These are phyloP conservation scores for Sporophila hypoxantha DNA, from an alignment of 2,113 vertebrate species.

Conservation along the genomic window DNA sequence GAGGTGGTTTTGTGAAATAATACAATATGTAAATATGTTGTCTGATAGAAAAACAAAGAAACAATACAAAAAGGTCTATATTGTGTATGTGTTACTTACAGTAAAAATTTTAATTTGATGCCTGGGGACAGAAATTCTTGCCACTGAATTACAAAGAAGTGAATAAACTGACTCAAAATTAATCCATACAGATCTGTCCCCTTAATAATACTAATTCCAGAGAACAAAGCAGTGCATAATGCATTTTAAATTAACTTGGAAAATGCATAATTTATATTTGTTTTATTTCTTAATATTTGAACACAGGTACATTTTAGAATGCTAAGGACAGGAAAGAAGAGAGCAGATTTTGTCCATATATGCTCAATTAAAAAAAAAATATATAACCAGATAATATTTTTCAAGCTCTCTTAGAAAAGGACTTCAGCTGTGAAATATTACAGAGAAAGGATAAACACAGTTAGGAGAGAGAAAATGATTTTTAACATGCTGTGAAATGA, in stretches of 20 bases:
- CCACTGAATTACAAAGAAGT: conserved; percentile 79
- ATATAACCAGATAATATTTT: conserved; percentile 16
- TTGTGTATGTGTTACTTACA: conserved; percentile 73
- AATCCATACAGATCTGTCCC: conserved; percentile 80
- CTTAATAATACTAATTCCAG: conserved; percentile 81
- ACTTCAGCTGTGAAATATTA: conserved; percentile 56
- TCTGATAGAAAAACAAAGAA: conserved; percentile 69
- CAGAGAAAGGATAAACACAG: conserved; percentile 27
- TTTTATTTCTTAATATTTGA: conserved; percentile 82
- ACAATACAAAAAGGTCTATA: conserved; percentile 65
- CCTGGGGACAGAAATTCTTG: conserved; percentile 76
- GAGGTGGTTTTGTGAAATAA: conserved; percentile 19
- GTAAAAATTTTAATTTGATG: conserved; percentile 76
- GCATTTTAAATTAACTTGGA: conserved; percentile 82
- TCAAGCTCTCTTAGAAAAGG: conserved; percentile 34
- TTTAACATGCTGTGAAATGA: conserved; percentile 66
- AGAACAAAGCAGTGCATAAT: conserved; percentile 78
- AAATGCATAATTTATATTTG: conserved; percentile 84
- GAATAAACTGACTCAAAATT: conserved; percentile 79
- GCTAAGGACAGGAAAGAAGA: conserved; percentile 59
- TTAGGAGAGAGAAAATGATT: conserved; percentile 43
- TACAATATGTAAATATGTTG: not conserved
- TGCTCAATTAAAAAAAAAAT: not conserved
- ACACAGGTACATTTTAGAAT: conserved; percentile 69
- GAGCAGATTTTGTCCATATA: conserved; percentile 37